Base-by-base conservation (phyloP, 2,888 invertebrate species). In the Perdita meconis region DNA sequence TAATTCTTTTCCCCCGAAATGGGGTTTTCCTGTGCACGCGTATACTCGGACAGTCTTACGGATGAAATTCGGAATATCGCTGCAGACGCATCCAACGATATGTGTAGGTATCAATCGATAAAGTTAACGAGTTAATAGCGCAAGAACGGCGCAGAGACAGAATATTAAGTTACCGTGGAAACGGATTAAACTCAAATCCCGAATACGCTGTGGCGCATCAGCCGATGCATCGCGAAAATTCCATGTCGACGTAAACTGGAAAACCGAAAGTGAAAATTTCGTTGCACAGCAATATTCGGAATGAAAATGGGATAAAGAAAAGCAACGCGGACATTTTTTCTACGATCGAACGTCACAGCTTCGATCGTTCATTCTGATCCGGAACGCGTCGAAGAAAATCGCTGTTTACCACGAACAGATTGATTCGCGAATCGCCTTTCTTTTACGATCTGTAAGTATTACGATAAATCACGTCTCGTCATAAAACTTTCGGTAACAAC, bases 141-240 rank as follows among this genome's bases (percentile, higher is more conserved):
- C 38, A 16, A 55, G 10, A 53, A 53, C 30, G 60, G 13, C 19
- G 30, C 26, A 30, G 24, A 53, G 60, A 38, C 10, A 10, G 53
- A 72, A 73, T 73, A 72, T 72, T 44, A 60, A 73, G 72, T 72
- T 44, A 53, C 19, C 60, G 36, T 16, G 60, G 22, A 61, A 73
- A 73, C 13, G 44, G 74, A 73, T 72, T 72, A 72, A 60, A 60
- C 53, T 53, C 40, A 59, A 44, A 60, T 59, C 36, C 13, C n/a
- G 40, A 26, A 12, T 26, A 42, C 44, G 16, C 36, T 30, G 22
- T 13, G 22, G 53, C 53, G 59, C 56, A 44, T 42, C 30, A 64
- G 51, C 38, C 22, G 12, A 30, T 16, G 13, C 22, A 26, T 30
- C 36, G 16, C 24, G 5, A 69, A 50, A 24, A 16, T 30, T 30